Evolutionary conservation across 2,888 invertebrate species (phyloP).

Genomic region (Gastracanthus pulcherrimus): DNA sequence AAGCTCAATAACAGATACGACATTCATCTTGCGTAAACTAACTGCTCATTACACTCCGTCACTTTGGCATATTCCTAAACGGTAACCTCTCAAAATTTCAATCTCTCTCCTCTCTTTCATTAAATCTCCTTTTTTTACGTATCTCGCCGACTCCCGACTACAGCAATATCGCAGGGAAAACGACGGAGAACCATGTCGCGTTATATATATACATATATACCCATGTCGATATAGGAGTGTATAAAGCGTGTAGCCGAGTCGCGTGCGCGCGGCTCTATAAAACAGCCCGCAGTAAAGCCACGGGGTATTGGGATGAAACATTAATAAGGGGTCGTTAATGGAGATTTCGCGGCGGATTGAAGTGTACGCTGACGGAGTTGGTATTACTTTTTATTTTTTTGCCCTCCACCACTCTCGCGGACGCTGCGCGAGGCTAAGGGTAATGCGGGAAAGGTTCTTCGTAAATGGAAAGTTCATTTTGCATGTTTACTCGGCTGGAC

Average conservation of each 20-base stretch:
- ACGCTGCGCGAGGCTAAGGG: too few relatives aligned
- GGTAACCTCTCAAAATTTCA: not conserved
- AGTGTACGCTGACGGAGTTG: not conserved
- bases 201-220: too few relatives aligned
- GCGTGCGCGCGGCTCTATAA: not conserved
- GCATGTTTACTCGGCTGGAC: not conserved
- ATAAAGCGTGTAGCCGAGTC: not conserved
- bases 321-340: constrained; percentile 54
- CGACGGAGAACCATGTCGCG: too few relatives aligned
- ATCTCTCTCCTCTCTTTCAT: not conserved
- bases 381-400: not conserved
- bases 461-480: not conserved
- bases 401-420: not conserved
- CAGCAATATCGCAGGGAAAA: not conserved
- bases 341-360: constrained; percentile 47
- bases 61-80: not conserved
- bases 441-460: not conserved
- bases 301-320: constrained; percentile 35
- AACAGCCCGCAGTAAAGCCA: constrained; percentile 21
- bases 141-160: too few relatives aligned
- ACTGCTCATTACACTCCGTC: too few relatives aligned
- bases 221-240: too few relatives aligned
- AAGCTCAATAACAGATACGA: too few relatives aligned
- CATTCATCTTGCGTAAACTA: too few relatives aligned
- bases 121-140: not conserved